A percentile compares a stretch with the other conserved stretches of the same genome.
Evolutionary conservation across 30 jellyfish, hydroid and myxozoan genomes (phyloP).

Genomic region (Rhopilema esculentum): DNA sequence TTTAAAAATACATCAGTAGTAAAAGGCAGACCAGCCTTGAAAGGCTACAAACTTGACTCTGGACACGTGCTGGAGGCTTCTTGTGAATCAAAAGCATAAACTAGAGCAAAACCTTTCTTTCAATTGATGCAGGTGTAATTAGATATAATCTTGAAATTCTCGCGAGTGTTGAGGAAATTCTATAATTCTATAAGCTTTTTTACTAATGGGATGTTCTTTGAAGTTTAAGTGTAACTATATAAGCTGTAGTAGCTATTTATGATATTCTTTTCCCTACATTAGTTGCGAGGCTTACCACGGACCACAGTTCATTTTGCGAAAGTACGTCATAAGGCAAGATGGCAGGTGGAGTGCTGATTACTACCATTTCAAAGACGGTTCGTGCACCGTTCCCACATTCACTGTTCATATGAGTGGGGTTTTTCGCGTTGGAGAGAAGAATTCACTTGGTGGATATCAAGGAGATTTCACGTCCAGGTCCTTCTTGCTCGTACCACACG

Average conservation of each 20-base stretch:
- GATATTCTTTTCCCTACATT: not conserved
- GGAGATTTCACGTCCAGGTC: conserved; percentile 67
- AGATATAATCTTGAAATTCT: too few species aligned
- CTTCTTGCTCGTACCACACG: conserved; percentile 57
- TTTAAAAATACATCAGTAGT: not conserved
- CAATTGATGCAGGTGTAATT: too few species aligned
- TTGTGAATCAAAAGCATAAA: too few species aligned
- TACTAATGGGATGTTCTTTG: too few species aligned
- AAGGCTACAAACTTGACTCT: too few species aligned
- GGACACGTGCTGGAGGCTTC: too few species aligned
- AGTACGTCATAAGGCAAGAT: conserved; percentile 48
- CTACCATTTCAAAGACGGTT: conserved; percentile 71
- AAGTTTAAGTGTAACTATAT: too few species aligned
- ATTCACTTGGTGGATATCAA: conserved; percentile 56
- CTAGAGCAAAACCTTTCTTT: too few species aligned
- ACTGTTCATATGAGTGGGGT: conserved; percentile 65
- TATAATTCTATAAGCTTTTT: too few species aligned
- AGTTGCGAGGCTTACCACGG: conserved; percentile 79
- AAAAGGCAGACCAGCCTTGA: not conserved
- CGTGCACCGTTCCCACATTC: conserved; percentile 75
- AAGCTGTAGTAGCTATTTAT: too few species aligned
- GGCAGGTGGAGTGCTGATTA: conserved; percentile 68
- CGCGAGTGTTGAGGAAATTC: too few species aligned
- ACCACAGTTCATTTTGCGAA: conserved; percentile 76
- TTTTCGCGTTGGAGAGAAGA: conserved; percentile 55